Evolutionary conservation across 2,113 vertebrate species (phyloP).

Genomic region (Panurus biarmicus): DNA sequence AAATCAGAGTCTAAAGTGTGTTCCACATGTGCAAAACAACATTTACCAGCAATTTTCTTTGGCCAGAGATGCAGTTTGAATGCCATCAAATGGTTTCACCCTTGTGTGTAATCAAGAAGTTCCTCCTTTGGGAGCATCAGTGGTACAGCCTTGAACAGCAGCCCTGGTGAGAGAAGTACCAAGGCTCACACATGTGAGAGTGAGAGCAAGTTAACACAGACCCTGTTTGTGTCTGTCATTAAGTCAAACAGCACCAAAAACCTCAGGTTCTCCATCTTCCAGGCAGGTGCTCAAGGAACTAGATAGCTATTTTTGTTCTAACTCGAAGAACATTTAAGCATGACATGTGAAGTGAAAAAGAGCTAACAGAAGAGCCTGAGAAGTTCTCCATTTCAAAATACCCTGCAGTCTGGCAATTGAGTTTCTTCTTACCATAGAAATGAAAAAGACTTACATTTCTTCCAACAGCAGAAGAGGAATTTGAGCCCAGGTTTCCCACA

Average conservation of each 20-base stretch:
- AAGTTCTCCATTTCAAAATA: constrained; percentile 61
- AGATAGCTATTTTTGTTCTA: constrained; percentile 35
- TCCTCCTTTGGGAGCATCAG: not conserved
- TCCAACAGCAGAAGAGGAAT: constrained; percentile 39
- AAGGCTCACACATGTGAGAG: not conserved
- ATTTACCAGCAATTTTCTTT: not conserved
- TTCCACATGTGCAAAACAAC: not conserved
- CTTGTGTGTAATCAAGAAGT: not conserved
- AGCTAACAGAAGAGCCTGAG: constrained; percentile 49
- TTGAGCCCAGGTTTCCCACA: constrained; percentile 61
- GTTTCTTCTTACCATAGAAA: constrained; percentile 29
- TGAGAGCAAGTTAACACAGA: not conserved
- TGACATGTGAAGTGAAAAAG: constrained; percentile 45
- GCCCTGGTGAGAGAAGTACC: not conserved
- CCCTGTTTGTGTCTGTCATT: constrained; percentile 22
- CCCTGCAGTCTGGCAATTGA: constrained; percentile 58
- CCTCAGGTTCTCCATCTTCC: not conserved
- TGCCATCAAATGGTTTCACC: not conserved
- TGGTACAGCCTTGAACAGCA: not conserved
- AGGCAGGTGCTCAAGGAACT: constrained; percentile 11
- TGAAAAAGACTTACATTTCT: constrained; percentile 38
- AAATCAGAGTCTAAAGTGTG: not conserved
- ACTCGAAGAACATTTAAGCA: constrained; percentile 33
- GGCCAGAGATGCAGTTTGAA: not conserved
- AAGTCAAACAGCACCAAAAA: constrained; percentile 19